phyloP scores from a whole-genome alignment of 2,888 invertebrate genomes.

The Tipula confusa region DNA sequence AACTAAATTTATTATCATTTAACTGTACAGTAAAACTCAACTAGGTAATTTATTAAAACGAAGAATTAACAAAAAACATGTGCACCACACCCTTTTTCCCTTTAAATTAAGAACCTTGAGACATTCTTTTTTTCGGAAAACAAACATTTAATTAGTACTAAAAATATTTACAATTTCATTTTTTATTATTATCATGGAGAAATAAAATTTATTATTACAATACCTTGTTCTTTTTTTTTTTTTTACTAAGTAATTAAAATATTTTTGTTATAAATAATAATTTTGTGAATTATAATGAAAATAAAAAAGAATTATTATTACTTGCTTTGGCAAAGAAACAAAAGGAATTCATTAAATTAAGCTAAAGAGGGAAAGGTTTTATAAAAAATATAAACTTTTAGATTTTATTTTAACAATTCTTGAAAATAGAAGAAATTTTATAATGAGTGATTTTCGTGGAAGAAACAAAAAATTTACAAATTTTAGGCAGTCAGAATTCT shows the following conservation, averaged over 20 bases:
- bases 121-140: no score
- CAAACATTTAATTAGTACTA: neutral
- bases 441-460: neutral
- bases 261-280: neutral
- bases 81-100: no score
- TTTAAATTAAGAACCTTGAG: no score
- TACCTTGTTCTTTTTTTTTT: neutral
- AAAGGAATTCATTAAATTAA: neutral
- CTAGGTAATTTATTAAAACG: no score
- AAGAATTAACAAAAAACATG: no score
- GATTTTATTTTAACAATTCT: neutral
- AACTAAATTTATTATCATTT: no score
- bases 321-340: neutral
- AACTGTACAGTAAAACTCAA: no score
- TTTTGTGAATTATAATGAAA: neutral
- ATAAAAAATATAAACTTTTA: neutral
- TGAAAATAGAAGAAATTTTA: neutral
- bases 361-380: neutral
- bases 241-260: neutral
- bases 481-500: no score
- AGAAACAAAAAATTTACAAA: no score
- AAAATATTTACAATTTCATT: neutral
- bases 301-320: neutral
- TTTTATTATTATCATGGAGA: neutral
- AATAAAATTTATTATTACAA: neutral